These are phyloP conservation scores for Drosophila fulvimacula DNA, from an alignment of 2,888 invertebrate genomes.

Conservation along the genomic window DNA sequence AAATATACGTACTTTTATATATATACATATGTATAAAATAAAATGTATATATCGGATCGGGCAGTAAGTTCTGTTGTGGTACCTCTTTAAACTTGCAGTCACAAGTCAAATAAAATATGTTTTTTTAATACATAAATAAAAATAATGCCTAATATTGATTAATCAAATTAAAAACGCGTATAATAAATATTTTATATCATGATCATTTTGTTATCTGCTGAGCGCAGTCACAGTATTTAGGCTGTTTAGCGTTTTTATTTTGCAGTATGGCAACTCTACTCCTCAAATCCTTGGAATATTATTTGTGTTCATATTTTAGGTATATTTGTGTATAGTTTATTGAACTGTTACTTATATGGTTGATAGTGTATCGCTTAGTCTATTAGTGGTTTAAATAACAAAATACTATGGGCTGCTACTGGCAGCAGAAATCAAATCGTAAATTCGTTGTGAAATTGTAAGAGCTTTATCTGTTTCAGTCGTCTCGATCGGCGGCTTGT, in stretches of 20 bases:
- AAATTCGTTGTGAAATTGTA: slow-evolving; percentile 26
- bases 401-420: slow-evolving; percentile 49
- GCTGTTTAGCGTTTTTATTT: not conserved
- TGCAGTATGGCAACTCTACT: slow-evolving; percentile 25
- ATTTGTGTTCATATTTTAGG: not conserved
- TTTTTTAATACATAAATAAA: too few species aligned
- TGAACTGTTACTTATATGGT: slow-evolving; percentile 15
- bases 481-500: slow-evolving; percentile 62
- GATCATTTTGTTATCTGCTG: not conserved
- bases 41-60: too few species aligned
- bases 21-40: too few species aligned
- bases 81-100: too few species aligned
- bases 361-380: slow-evolving; percentile 23
- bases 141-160: too few species aligned
- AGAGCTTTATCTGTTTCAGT: not conserved
- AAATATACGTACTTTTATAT: too few species aligned
- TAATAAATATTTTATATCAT: too few species aligned
- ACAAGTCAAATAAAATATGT: too few species aligned
- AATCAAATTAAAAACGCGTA: too few species aligned
- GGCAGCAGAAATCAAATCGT: slow-evolving; percentile 29
- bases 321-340: slow-evolving; percentile 16
- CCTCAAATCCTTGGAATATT: not conserved
- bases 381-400: slow-evolving; percentile 52
- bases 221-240: not conserved
- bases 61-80: too few species aligned